Conservation (phyloP, 64 coral and sea anemone genomes). For the Stichodactyla mertensii region DNA sequence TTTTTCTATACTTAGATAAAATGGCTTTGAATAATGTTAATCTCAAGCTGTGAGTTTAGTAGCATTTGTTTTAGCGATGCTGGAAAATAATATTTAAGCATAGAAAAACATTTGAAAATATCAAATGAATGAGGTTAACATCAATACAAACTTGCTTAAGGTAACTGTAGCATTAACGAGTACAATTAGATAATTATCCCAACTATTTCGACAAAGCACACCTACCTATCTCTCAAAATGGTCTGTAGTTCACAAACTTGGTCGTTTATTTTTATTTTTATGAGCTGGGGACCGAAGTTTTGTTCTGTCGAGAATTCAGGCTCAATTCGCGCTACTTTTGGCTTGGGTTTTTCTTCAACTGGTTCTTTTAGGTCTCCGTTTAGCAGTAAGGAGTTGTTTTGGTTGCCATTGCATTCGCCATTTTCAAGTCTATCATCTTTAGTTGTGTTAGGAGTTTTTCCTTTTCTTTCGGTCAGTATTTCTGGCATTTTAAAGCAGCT, state of each 20-base stretch:
- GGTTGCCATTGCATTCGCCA: conserved; percentile 18
- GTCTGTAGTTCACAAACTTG: conserved; percentile 95
- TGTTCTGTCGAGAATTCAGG: not conserved
- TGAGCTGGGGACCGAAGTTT: conserved; percentile 73
- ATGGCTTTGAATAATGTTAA: not conserved
- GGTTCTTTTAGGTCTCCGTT: conserved; percentile 19
- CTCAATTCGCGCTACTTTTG: not conserved
- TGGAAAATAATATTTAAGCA: not conserved
- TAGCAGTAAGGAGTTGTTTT: not conserved
- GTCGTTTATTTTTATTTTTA: conserved; percentile 85
- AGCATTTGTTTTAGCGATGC: not conserved
- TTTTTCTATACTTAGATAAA: not conserved
- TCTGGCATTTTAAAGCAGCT: conserved; percentile 13
- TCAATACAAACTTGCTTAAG: not conserved
- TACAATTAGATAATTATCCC: not conserved
- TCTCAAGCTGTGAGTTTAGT: not conserved
- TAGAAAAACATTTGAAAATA: not conserved
- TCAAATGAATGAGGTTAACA: not conserved
- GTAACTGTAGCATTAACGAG: not conserved
- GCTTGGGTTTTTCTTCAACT: conserved; percentile 40
- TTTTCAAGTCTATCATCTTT: conserved; percentile 7
- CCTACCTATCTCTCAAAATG: conserved; percentile 86
- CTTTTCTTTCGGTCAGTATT: not conserved
- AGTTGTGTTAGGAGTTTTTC: not conserved
- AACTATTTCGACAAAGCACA: conserved; percentile 10